Evolutionary conservation across 2,113 vertebrate genomes (phyloP).

Genomic region (Chunga burmeisteri): DNA sequence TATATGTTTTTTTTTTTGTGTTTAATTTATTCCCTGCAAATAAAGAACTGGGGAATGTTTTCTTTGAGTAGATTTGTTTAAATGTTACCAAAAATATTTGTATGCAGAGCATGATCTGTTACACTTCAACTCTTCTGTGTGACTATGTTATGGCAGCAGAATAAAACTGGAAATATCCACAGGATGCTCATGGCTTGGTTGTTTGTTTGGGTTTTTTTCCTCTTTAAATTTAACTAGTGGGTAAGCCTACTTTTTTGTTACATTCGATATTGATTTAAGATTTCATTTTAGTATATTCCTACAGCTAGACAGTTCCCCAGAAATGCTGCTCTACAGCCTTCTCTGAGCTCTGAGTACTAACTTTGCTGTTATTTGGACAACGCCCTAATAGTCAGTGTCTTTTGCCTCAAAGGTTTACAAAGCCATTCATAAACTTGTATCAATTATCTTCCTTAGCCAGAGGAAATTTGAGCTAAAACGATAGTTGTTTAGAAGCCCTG

Average conservation of each 20-base stretch:
- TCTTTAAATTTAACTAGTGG: background rate
- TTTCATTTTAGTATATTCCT: background rate
- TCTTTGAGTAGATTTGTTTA: slow-evolving; percentile 41
- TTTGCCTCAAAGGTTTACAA: background rate
- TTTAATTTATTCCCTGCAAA: slow-evolving; percentile 66
- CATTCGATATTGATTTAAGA: background rate
- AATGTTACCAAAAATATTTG: slow-evolving; percentile 35
- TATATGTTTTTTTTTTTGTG: slow-evolving; percentile 46
- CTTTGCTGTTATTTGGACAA: background rate
- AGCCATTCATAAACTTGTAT: background rate
- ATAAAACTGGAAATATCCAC: slow-evolving; percentile 70
- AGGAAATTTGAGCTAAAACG: background rate
- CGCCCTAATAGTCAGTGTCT: background rate
- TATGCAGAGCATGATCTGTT: slow-evolving; percentile 69
- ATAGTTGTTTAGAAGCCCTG: background rate
- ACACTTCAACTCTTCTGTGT: slow-evolving; percentile 52
- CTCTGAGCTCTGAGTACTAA: background rate
- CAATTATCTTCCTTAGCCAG: background rate
- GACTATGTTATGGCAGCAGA: slow-evolving; percentile 62
- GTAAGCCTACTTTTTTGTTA: background rate
- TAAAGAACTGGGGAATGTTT: slow-evolving; percentile 45
- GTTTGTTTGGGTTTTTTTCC: no score
- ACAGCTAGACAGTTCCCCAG: background rate
- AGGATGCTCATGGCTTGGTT: background rate
- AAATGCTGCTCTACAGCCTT: background rate